Evolutionary conservation across 2,113 vertebrate species (phyloP), one percentile per base, ranked within the genome.

Genomic region (Nematolebias whitei): DNA sequence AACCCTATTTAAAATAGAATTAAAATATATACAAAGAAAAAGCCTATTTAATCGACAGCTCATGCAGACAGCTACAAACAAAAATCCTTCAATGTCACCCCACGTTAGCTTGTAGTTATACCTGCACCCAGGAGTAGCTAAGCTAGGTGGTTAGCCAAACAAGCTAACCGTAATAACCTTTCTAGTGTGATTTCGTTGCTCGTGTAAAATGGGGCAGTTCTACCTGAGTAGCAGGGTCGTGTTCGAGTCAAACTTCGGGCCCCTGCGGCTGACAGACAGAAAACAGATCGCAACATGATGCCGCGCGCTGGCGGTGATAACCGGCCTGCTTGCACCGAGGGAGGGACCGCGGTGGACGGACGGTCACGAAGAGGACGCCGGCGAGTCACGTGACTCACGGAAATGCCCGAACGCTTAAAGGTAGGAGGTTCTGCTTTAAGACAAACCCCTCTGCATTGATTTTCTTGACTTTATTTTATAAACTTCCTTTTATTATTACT

Each of bases 281-380:
- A 61, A 55, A 91, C 87, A 2, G 93, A 86, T 44, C 89, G 85
- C 79, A 95, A 89, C 95, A 96, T 96, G 52, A 47, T 87, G 47
- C 70, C 48, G 43, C 11, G 14, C 26, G 14, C 18, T n/a, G n/a
- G 39, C 50, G 38, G 3, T 49, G 62, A 65, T 80, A 67, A 79
- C 63, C 5, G 52, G 68, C 40, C 78, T 56, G 18, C 26, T 35
- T 35, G 12, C 51, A 40, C 19, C 23, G 40, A 74, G 63, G 38
- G 44, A 53, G 45, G n/a, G n/a, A n/a, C n/a, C n/a, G 71, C 68
- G 48, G 12, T 10, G 54, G 58, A 57, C 67, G 72, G n/a, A 71
- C 6, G 11, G 1, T 50, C 32, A 45, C 73, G 74, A 76, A 0
- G 14, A 24, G 32, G 12, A 2, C 39, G 20, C 19, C 16, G 1